Conservation (phyloP, 2,797 vertebrate genomes). For the Mareca penelope region DNA sequence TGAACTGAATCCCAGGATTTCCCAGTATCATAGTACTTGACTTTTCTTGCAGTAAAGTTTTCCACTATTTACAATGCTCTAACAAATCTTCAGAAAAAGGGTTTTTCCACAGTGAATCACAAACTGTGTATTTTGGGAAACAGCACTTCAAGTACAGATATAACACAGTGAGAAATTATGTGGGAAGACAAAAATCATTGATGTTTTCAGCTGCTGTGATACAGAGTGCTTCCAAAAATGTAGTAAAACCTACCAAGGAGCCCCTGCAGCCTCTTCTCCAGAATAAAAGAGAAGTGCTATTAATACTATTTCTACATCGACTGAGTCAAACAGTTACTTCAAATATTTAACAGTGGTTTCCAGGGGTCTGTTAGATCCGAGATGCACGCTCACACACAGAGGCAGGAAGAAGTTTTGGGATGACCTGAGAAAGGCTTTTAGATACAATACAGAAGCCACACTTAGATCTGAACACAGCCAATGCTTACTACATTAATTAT, state of each 20-base stretch:
- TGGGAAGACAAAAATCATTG: conserved; percentile 57
- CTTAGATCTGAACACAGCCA: not conserved
- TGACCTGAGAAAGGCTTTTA: not conserved
- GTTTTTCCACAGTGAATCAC: conserved; percentile 59
- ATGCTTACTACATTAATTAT: not conserved
- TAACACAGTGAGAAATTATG: conserved; percentile 20
- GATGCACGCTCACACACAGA: not conserved
- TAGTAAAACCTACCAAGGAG: not conserved
- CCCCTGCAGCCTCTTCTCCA: not conserved
- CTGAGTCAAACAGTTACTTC: not conserved
- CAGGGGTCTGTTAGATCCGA: not conserved
- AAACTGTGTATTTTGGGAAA: conserved; percentile 60
- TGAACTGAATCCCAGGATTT: not conserved
- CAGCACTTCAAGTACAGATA: conserved; percentile 45
- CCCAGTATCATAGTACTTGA: not conserved
- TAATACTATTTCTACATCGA: not conserved
- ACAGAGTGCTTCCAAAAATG: not conserved
- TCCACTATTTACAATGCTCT: conserved; percentile 25
- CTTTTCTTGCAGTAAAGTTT: not conserved
- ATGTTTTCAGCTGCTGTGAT: conserved; percentile 41
- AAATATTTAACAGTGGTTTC: not conserved
- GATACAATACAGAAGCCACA: not conserved
- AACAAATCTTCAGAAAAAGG: conserved; percentile 31
- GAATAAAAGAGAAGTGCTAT: not conserved
- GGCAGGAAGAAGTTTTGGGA: not conserved